A percentile compares a stretch with the other conserved stretches of the same genome.
Evolutionary conservation across 2,797 vertebrate species (phyloP).

Genomic region (Capromys pilorides): DNA sequence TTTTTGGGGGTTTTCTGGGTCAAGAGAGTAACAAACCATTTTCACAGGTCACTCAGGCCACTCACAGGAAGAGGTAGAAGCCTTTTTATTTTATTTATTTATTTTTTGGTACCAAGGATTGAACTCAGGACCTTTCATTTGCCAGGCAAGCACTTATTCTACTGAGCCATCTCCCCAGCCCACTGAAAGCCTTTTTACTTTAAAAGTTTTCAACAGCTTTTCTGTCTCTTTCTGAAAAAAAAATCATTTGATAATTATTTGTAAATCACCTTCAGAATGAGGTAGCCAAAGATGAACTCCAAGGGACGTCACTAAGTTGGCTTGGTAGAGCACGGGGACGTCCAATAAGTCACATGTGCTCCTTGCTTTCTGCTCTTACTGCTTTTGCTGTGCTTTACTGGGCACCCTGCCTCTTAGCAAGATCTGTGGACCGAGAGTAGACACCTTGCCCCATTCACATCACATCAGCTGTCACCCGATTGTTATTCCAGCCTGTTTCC

Average conservation of each 20-base stretch:
- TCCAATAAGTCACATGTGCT: constrained; percentile 77
- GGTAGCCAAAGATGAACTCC: constrained; percentile 48
- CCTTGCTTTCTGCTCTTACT: constrained; percentile 78
- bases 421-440: constrained; percentile 42
- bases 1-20: too few relatives aligned
- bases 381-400: constrained; percentile 70
- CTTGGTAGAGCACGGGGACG: constrained; percentile 68
- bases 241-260: constrained; percentile 59
- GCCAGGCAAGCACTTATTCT: too few relatives aligned
- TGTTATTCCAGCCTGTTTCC: neutral
- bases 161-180: too few relatives aligned
- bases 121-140: too few relatives aligned
- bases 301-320: constrained; percentile 67
- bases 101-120: too few relatives aligned
- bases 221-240: constrained; percentile 32
- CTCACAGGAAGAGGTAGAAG: too few relatives aligned
- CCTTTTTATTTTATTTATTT: too few relatives aligned
- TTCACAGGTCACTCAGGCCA: too few relatives aligned
- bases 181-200: neutral
- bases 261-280: constrained; percentile 45
- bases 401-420: constrained; percentile 38
- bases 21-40: too few relatives aligned
- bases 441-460: neutral
- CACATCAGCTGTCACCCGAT: neutral
- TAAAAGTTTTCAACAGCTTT: constrained; percentile 25